Base-by-base conservation (phyloP, 2,888 invertebrate species). In the Homarus gammarus region DNA sequence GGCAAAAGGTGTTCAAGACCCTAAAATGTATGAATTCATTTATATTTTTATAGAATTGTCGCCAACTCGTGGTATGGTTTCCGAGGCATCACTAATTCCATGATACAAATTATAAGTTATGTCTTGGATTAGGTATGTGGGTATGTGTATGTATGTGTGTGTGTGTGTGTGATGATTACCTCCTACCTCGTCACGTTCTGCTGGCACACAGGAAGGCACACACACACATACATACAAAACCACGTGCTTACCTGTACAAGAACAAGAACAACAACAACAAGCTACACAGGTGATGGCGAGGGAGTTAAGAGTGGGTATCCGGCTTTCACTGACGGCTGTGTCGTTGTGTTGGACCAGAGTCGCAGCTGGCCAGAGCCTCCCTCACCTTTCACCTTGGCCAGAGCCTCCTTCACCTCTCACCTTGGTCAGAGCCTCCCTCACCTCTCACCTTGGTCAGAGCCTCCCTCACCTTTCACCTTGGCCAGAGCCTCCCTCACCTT, bases 311-410 rank as follows among this genome's bases (percentile, higher is more conserved):
- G n/a, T 38, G 49, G 51, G 84, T 77, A 84, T 84, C 77, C 84
- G 84, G 84, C 84, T 84, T 84, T 84, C 84, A 84, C 84, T 84
- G 78, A 78, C 68, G 85, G 85, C 64, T 78, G 78, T 31, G 40
- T 56, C 44, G 61, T 61, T 77, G 64, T 64, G 72, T 12, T 2
- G n/a, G 27, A 38, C 61, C 38, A 33, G 79, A 79, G 61, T n/a
- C 36, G 38, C 78, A 78, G 31, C 78, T 61, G 61, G 49, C 18
- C 12, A 10, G 38, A 36, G 79, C 36, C 8, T 56, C 36, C 22
- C 36, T 33, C 61, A 64, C 61, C 36, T 61, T 18, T n/a, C 79
- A 56, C 79, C 61, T 78, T 33, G 51, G 31, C 31, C 49, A 51
- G 15, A 2, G n/a, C n/a, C n/a, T n/a, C n/a, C n/a, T n/a, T n/a